Evolutionary conservation across 2,113 vertebrate species (phyloP).

Genomic region (Setophaga petechia): DNA sequence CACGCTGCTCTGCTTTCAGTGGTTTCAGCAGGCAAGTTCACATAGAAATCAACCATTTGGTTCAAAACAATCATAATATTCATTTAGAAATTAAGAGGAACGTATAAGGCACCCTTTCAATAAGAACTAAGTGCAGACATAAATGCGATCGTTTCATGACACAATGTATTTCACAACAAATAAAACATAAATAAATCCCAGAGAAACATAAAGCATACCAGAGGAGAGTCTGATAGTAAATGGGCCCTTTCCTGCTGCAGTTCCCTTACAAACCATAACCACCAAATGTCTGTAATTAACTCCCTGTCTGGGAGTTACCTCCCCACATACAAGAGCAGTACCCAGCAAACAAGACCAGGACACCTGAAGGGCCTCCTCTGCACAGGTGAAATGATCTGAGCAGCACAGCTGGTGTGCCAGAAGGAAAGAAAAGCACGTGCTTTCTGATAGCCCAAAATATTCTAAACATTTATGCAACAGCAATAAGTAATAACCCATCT

Average conservation of each 20-base stretch:
- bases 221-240: neutral
- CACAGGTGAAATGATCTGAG: neutral
- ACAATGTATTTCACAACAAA: neutral
- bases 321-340: neutral
- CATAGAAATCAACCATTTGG: neutral
- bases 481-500: neutral
- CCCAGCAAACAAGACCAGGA: neutral
- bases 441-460: neutral
- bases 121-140: neutral
- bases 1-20: neutral
- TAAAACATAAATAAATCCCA: neutral
- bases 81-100: neutral
- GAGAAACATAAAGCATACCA: neutral
- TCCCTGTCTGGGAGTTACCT: neutral
- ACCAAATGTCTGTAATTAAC: neutral
- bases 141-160: neutral
- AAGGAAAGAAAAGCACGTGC: neutral
- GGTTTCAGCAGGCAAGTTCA: neutral
- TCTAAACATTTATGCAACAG: neutral
- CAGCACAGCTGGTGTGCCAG: neutral
- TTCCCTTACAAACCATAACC: neutral
- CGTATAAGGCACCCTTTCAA: neutral
- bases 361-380: neutral
- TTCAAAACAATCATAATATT: neutral
- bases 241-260: neutral